Conservation (phyloP, 2,888 invertebrate species). For the Acleris literana region DNA sequence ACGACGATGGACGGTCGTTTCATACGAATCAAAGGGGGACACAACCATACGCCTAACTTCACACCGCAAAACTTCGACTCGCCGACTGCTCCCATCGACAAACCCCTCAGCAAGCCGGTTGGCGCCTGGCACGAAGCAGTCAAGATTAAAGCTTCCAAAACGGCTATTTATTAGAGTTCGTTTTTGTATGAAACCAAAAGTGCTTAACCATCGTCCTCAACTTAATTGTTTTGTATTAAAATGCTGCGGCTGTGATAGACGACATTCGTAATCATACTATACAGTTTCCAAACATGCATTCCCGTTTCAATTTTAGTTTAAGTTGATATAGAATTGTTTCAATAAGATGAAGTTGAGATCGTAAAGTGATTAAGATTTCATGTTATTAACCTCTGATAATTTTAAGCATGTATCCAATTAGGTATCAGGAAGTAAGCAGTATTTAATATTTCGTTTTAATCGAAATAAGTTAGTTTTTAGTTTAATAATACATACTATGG, state of each 20-base stretch:
- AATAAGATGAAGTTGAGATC: neutral
- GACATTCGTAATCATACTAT: slow-evolving; percentile 31
- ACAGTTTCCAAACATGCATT: slow-evolving; percentile 34
- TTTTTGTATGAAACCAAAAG: slow-evolving; percentile 23
- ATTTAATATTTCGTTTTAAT: neutral
- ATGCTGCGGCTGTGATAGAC: slow-evolving; percentile 38
- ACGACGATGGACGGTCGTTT: slow-evolving; percentile 76
- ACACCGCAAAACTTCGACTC: slow-evolving; percentile 69
- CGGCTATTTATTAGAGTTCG: slow-evolving; percentile 12
- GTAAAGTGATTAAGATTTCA: no score
- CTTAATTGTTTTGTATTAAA: slow-evolving; percentile 1
- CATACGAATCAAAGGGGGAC: slow-evolving; percentile 67
- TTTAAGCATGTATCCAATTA: no score
- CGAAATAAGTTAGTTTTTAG: slow-evolving; percentile 1
- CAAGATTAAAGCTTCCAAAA: slow-evolving; percentile 35
- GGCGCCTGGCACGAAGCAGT: slow-evolving; percentile 41
- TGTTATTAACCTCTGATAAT: no score
- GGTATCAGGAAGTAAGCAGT: neutral
- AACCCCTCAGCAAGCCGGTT: slow-evolving; percentile 20
- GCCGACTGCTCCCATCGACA: slow-evolving; percentile 41
- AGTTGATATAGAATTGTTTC: slow-evolving; percentile 1
- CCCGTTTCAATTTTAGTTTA: slow-evolving; percentile 29
- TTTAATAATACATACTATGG: neutral
- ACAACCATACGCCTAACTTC: slow-evolving; percentile 73
- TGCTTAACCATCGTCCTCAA: slow-evolving; percentile 6